Evolutionary conservation across 2,113 vertebrate species (phyloP), one percentile per base, ranked within the genome.

Genomic region (Jacana jacana): DNA sequence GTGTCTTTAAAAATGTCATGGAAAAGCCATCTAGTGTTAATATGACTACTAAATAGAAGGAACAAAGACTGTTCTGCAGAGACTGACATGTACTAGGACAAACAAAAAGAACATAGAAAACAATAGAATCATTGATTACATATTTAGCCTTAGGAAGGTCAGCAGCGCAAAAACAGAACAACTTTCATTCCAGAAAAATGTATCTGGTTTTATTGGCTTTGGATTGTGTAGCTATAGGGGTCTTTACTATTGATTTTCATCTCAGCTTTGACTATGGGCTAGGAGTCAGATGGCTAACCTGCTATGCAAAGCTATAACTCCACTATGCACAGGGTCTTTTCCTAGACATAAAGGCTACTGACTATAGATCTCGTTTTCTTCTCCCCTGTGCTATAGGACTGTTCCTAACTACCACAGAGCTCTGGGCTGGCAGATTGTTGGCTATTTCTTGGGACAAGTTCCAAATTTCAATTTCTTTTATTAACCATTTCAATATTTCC

Each of bases 221-320:
- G 86, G 81, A 97, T 97, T 95, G 83, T 93, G 79, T 92, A 94
- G 95, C 97, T 97, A 80, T 88, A 96, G 95, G 49, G 4, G 2
- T n/a, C 76, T 93, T 91, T 97, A 82, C 93, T 97, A 97, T 97
- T 97, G 86, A 97, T 96, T 92, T 94, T 90, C 61, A 17, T 89
- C 86, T 96, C 77, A 30, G 80, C 65, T 84, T 71, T 91, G 77
- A 76, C 39, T 75, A 55, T 64, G 63, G 61, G 27, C 75, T 37
- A 63, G 71, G 35, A 96, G 55, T 94, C 73, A 86, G 95, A 92
- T 97, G 93, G 94, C 92, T 97, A 96, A 97, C 96, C 89, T 96
- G 84, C 94, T 96, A 95, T 64, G 54, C 86, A 96, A 91, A 95
- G 89, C 92, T 97, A 68, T 91, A 92, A 92, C 91, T 86, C 90